phyloP scores from a whole-genome alignment of 2,888 invertebrate species.

The Sthenelais limicola region DNA sequence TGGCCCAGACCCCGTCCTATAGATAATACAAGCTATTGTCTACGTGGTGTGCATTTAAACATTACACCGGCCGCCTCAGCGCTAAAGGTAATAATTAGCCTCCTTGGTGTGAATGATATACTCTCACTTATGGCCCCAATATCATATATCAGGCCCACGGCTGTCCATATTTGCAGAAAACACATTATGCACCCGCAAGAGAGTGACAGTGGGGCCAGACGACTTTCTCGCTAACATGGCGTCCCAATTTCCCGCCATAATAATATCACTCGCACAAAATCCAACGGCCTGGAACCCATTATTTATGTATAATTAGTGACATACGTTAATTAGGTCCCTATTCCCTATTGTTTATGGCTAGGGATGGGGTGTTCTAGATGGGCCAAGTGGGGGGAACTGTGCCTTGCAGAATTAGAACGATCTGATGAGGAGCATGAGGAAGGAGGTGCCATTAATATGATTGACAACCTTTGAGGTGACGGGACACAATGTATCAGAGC shows the following conservation, averaged over 20 bases:
- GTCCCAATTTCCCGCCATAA: conserved; percentile 29
- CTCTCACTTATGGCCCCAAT: conserved; percentile 38
- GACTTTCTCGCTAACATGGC: conserved; percentile 23
- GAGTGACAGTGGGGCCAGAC: conserved; percentile 27
- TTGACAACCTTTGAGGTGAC: conserved; percentile 31
- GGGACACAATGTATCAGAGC: conserved; percentile 38
- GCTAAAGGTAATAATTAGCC: conserved; percentile 39
- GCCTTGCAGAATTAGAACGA: conserved; percentile 24
- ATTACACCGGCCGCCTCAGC: conserved; percentile 24
- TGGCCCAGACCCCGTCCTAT: conserved; percentile 4
- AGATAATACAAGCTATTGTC: conserved; percentile 36
- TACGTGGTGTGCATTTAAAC: conserved; percentile 38
- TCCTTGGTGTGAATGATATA: conserved; percentile 34
- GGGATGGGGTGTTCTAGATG: conserved; percentile 27
- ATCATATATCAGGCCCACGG: conserved; percentile 31
- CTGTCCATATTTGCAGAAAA: conserved; percentile 34
- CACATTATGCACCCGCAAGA: conserved; percentile 26
- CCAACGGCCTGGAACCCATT: conserved; percentile 35
- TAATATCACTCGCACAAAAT: conserved; percentile 13
- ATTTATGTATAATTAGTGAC: conserved; percentile 39
- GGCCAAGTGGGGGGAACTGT: neutral
- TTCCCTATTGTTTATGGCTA: conserved; percentile 1
- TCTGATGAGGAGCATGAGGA: conserved; percentile 30
- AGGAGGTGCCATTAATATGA: conserved; percentile 34
- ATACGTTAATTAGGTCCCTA: conserved; percentile 34